Conservation (phyloP, 2,113 vertebrate genomes). For the Pedetes capensis region DNA sequence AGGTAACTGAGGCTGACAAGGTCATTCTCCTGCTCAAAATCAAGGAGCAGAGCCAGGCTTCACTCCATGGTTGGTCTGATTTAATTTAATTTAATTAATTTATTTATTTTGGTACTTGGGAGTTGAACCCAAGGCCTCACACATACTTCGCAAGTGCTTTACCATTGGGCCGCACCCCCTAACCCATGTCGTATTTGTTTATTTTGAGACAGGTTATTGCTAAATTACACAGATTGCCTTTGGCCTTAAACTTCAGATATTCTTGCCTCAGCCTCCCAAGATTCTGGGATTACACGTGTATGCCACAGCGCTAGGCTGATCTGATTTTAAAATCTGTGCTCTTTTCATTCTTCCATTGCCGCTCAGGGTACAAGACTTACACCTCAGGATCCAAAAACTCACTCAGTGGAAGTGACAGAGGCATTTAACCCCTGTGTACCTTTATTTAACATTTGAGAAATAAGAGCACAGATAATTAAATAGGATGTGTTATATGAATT, state of each 20-base stretch:
- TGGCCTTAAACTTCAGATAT: too few species aligned
- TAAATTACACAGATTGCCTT: too few species aligned
- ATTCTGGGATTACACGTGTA: too few species aligned
- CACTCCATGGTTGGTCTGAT: not conserved
- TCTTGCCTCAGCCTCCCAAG: too few species aligned
- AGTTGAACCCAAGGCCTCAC: too few species aligned
- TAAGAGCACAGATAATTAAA: conserved; percentile 40
- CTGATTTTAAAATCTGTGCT: not conserved
- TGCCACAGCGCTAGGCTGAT: too few species aligned
- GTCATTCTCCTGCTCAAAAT: not conserved
- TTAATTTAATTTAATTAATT: too few species aligned
- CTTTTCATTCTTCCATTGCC: not conserved
- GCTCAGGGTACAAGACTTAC: not conserved
- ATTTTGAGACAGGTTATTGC: too few species aligned
- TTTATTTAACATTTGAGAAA: conserved; percentile 60
- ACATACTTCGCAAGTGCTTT: too few species aligned
- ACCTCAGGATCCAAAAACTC: not conserved
- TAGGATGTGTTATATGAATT: not conserved
- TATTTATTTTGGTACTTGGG: too few species aligned
- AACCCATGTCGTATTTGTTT: too few species aligned
- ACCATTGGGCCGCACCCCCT: too few species aligned
- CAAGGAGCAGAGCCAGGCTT: not conserved
- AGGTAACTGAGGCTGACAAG: not conserved
- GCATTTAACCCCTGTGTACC: not conserved
- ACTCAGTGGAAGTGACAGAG: not conserved